Percentiles rank a stretch among this genome's conserved stretches.
Conservation (phyloP, 1,140 invertebrate genomes). For the Archivesica marissinica region DNA sequence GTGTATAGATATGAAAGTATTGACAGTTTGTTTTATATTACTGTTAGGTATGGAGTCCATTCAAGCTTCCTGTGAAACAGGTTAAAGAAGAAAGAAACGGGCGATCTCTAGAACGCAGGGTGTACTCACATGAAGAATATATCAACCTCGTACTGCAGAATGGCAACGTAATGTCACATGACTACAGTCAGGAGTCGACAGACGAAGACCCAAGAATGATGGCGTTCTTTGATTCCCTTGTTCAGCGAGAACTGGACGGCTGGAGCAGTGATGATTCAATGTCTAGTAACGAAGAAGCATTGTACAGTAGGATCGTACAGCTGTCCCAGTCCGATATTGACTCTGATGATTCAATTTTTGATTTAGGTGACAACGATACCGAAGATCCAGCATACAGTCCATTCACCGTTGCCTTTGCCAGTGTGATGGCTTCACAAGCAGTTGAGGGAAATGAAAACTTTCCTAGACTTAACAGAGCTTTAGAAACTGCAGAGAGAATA, state of each 20-base stretch:
- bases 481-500: slow-evolving; percentile 54
- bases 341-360: slow-evolving; percentile 43
- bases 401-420: slow-evolving; percentile 79
- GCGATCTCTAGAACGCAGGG: slow-evolving; percentile 86
- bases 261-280: slow-evolving; percentile 74
- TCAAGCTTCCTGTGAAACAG: slow-evolving; percentile 78
- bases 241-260: slow-evolving; percentile 94
- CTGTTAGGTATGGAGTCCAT: slow-evolving; percentile 93
- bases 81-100: not conserved
- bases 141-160: slow-evolving; percentile 91
- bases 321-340: slow-evolving; percentile 69
- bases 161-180: slow-evolving; percentile 87
- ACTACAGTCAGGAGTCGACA: slow-evolving; percentile 91
- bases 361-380: slow-evolving; percentile 37
- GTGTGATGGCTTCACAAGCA: slow-evolving; percentile 73
- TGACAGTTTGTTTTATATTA: too few species aligned
- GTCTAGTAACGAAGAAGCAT: slow-evolving; percentile 74
- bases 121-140: slow-evolving; percentile 95
- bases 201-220: slow-evolving; percentile 97
- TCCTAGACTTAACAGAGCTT: slow-evolving; percentile 34
- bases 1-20: too few species aligned
- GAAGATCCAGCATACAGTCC: slow-evolving; percentile 72
- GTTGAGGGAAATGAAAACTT: slow-evolving; percentile 60
- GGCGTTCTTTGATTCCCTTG: slow-evolving; percentile 97
- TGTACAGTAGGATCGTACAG: slow-evolving; percentile 75